A percentile compares a stretch with the other conserved stretches of the same genome.
These are phyloP conservation scores for Orchesellides sinensis DNA, from an alignment of 2,888 invertebrate species.

Conservation along the genomic window DNA sequence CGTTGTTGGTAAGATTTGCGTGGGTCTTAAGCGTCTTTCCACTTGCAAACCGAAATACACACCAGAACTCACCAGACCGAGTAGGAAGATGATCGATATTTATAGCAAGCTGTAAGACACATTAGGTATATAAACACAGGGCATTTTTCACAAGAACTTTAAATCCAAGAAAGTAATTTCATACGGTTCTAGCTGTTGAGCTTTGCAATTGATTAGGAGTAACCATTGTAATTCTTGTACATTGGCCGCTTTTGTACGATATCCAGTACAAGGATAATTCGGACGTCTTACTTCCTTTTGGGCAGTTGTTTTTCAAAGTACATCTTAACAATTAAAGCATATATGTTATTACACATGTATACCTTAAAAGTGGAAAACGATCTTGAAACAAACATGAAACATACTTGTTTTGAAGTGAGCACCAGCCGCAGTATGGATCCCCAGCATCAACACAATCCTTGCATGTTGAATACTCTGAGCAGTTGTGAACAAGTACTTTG, in stretches of 20 bases:
- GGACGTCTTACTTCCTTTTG: slow-evolving; percentile 84
- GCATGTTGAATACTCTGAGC: slow-evolving; percentile 93
- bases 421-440: slow-evolving; percentile 99
- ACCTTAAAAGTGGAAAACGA: too few relatives aligned
- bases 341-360: background rate
- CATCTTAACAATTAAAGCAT: slow-evolving; percentile 81
- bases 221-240: slow-evolving; percentile 95
- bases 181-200: slow-evolving; percentile 91
- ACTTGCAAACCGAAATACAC: slow-evolving; percentile 91
- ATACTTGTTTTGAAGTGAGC: slow-evolving; percentile 93
- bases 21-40: slow-evolving; percentile 94
- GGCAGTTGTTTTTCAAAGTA: slow-evolving; percentile 92
- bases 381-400: too few relatives aligned
- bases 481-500: slow-evolving; percentile 96
- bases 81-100: slow-evolving; percentile 97
- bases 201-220: slow-evolving; percentile 94
- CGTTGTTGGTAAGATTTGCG: slow-evolving; percentile 89
- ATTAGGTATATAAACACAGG: background rate
- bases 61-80: slow-evolving; percentile 91
- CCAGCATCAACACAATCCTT: slow-evolving; percentile 92
- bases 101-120: slow-evolving; percentile 84
- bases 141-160: too few relatives aligned
- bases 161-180: slow-evolving; percentile 61
- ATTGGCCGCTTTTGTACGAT: slow-evolving; percentile 96
- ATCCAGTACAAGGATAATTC: slow-evolving; percentile 97